phyloP scores from a whole-genome alignment of 2,888 invertebrate genomes.

The Cephus pygmeus region DNA sequence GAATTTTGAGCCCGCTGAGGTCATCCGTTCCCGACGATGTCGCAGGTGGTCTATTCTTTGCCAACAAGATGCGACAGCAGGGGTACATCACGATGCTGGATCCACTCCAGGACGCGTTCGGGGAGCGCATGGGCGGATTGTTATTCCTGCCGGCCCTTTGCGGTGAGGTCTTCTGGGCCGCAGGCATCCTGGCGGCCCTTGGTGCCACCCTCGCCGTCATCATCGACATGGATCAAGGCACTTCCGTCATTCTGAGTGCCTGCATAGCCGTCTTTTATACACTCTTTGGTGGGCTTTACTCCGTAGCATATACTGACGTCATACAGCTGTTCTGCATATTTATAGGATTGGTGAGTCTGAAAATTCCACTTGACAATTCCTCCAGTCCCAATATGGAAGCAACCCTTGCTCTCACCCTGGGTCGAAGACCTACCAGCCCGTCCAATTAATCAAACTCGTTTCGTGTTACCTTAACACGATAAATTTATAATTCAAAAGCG shows the following conservation, averaged over 20 bases:
- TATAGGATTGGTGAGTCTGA: conserved; percentile 81
- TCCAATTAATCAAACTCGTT: background rate
- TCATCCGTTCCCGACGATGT: conserved; percentile 9
- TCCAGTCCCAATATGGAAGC: background rate
- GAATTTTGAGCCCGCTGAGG: background rate
- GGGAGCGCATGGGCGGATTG: conserved; percentile 96
- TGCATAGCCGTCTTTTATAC: conserved; percentile 98
- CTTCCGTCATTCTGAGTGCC: conserved; percentile 94
- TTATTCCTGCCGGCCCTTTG: conserved; percentile 96
- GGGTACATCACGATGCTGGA: conserved; percentile 99
- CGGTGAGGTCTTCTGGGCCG: conserved; percentile 99
- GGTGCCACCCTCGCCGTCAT: conserved; percentile 97
- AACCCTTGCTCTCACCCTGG: background rate
- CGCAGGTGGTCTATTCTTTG: conserved; percentile 95
- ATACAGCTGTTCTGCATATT: conserved; percentile 98
- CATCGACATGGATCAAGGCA: conserved; percentile 93
- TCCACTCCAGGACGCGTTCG: conserved; percentile 96
- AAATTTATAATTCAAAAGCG: background rate
- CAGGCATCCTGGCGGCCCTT: conserved; percentile 95
- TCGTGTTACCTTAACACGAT: background rate
- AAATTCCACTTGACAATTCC: background rate
- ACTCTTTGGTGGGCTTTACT: conserved; percentile 96
- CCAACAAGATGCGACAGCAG: conserved; percentile 96
- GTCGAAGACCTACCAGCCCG: background rate
- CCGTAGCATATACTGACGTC: conserved; percentile 98